A percentile compares a stretch with the other conserved stretches of the same genome.
Conservation (phyloP, 2,888 invertebrate species). For the Atrina japonica region DNA sequence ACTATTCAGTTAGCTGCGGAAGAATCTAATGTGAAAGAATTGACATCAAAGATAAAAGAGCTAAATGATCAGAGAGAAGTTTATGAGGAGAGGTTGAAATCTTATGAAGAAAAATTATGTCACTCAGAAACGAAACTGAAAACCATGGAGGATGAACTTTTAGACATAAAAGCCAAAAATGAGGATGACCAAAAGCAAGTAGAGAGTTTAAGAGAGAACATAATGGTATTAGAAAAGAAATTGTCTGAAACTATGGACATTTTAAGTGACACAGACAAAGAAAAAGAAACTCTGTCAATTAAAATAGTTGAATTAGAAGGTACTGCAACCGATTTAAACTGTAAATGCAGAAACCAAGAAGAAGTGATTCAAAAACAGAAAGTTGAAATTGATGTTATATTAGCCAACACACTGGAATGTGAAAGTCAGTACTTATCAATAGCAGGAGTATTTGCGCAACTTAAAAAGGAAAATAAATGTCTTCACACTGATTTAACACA, state of each 20-base stretch:
- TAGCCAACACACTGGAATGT: not conserved
- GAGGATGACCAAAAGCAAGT: no score
- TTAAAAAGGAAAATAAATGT: not conserved
- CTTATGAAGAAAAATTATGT: not conserved
- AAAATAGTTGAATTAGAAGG: no score
- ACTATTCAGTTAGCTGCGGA: not conserved
- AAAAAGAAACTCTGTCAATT: no score
- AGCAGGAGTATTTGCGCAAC: not conserved
- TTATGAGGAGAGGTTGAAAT: not conserved
- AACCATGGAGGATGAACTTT: not conserved
- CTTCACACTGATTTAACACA: no score
- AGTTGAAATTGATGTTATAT: constrained; percentile 1
- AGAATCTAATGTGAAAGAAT: not conserved
- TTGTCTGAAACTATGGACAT: no score
- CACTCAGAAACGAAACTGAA: not conserved
- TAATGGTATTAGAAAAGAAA: no score
- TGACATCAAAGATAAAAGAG: constrained; percentile 22
- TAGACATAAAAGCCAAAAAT: no score
- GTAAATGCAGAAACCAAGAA: no score
- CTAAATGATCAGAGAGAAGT: constrained; percentile 32
- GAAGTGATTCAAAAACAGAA: no score
- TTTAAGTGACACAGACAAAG: no score
- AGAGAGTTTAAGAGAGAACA: no score
- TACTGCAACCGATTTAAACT: no score
- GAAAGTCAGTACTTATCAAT: not conserved